A percentile compares a stretch with the other conserved stretches of the same genome.
Conservation (phyloP, 2,797 vertebrate genomes). For the Spondyliosoma cantharus region DNA sequence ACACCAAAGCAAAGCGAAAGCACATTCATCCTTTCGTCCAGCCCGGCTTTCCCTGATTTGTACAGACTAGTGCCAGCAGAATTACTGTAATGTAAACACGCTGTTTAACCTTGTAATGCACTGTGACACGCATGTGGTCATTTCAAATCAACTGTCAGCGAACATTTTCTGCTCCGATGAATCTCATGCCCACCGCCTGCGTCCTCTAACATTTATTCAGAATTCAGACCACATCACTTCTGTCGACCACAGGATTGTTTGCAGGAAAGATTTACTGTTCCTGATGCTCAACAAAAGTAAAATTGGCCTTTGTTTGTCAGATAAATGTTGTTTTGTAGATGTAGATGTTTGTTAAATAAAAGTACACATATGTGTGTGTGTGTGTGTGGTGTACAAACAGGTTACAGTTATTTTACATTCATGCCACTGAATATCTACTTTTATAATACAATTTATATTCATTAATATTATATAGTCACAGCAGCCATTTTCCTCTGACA, state of each 20-base stretch:
- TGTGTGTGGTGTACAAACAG: too few species aligned
- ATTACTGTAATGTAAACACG: slow-evolving; percentile 4
- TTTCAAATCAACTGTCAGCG: not conserved
- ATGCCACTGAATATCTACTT: too few species aligned
- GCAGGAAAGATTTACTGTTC: not conserved
- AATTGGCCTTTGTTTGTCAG: not conserved
- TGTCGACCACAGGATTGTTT: not conserved
- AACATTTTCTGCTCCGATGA: slow-evolving; percentile 1
- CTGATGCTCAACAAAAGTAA: too few species aligned
- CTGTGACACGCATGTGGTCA: not conserved
- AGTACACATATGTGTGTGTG: too few species aligned
- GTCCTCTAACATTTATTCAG: slow-evolving; percentile 3
- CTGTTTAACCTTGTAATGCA: slow-evolving; percentile 1
- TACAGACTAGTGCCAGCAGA: not conserved
- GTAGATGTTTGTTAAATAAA: not conserved
- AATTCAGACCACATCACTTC: not conserved
- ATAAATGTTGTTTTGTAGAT: too few species aligned
- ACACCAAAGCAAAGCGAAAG: not conserved
- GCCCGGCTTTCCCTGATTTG: slow-evolving; percentile 1
- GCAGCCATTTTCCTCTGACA: too few species aligned
- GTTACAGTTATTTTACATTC: too few species aligned
- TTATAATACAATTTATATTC: too few species aligned
- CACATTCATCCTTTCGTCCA: not conserved
- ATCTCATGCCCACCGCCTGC: not conserved
- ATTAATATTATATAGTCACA: too few species aligned